Evolutionary conservation across 2,888 invertebrate species (phyloP).

Genomic region (Drosophila longiperda): DNA sequence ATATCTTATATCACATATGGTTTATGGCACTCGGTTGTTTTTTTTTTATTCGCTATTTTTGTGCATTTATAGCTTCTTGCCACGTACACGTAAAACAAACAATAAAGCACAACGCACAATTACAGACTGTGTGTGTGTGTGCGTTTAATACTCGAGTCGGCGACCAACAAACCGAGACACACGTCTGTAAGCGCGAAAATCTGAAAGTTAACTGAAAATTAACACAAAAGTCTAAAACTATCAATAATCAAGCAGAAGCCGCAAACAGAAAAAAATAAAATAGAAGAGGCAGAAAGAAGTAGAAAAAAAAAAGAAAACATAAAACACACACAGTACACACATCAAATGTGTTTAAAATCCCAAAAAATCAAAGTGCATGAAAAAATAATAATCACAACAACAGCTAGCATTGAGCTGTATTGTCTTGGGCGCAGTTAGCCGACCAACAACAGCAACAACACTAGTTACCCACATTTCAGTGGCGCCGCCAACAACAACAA

Average conservation of each 20-base stretch:
- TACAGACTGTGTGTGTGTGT: conserved; percentile 13
- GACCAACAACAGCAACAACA: conserved; percentile 41
- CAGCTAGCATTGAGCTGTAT: conserved; percentile 36
- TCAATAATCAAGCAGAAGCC: conserved; percentile 71
- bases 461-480: conserved; percentile 72
- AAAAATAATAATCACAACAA: conserved; percentile 83
- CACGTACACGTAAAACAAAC: conserved; percentile 60
- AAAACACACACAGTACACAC: conserved; percentile 16
- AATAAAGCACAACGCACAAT: conserved; percentile 20
- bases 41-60: not conserved
- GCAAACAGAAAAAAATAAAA: conserved; percentile 28
- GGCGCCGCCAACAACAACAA: conserved; percentile 60
- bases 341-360: conserved; percentile 76
- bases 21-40: conserved; percentile 26
- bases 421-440: conserved; percentile 44
- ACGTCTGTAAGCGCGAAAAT: conserved; percentile 84
- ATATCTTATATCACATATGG: conserved; percentile 47
- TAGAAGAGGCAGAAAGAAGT: conserved; percentile 40
- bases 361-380: conserved; percentile 84
- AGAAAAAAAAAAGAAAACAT: conserved; percentile 58
- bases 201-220: conserved; percentile 84
- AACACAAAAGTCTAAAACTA: conserved; percentile 71
- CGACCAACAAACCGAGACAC: conserved; percentile 54
- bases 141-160: conserved; percentile 14
- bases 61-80: conserved; percentile 49